Evolutionary conservation across 2,113 vertebrate species (phyloP), one percentile per base, ranked within the genome.

Genomic region (Syrmaticus mikado): DNA sequence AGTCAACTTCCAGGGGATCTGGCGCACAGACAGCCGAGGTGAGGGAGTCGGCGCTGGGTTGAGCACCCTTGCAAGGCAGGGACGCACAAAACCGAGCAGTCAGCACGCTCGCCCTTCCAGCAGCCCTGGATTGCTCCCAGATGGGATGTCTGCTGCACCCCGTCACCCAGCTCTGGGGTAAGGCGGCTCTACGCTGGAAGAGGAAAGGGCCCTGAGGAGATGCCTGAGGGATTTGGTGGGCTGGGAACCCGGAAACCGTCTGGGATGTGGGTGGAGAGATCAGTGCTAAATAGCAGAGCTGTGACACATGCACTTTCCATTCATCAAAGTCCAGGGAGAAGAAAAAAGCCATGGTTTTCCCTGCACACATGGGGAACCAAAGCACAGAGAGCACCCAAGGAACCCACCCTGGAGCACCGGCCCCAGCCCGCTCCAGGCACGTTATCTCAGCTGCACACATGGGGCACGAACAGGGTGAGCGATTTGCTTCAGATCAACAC

Each of bases 241-340:
- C 74, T 97, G 97, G 96, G 98, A 97, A 97, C 97, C 96, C 95
- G 97, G 97, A 97, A 97, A 97, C 96, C 82, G 97, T 98, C 98
- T 97, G 97, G 97, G 97, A 98, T 97, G 97, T 96, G 96, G 87
- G n/a, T 87, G 66, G 94, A 94, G 96, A 96, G 97, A 97, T 97
- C 96, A 81, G 93, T 45, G 25, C 22, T 16, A 96, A 97, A 97
- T 90, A 97, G 97, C 96, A 97, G 97, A 96, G 95, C 95, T 67
- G 95, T 97, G 94, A 96, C 62, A 96, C 64, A 97, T 45, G 85
- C 43, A 96, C 95, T 96, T 97, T 93, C 96, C 6, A 94, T 96
- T 96, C 97, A 98, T 97, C 97, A 96, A 95, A 97, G 94, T 72
- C n/a, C 14, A 32, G 72, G 93, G 96, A 92, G 77, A 41, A 87